Base-by-base conservation (phyloP, 2,113 vertebrate genomes). In the Prunella fulvescens region DNA sequence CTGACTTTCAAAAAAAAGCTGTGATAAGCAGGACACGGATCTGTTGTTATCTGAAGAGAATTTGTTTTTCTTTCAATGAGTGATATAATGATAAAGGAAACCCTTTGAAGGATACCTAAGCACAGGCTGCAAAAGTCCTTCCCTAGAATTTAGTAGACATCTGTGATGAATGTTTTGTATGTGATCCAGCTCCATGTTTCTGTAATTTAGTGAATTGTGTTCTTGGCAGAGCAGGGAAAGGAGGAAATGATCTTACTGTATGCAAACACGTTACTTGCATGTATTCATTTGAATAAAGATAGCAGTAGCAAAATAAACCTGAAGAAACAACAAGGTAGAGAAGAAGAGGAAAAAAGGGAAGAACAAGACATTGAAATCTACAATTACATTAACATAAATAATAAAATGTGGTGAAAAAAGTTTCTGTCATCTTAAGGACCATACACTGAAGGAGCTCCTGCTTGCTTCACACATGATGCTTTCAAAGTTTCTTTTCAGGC, bases 261-360 rank as follows among this genome's bases (percentile, higher is more conserved):
- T 94, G 76, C 88, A 95, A 92, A 86, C 60, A 44, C 58, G 44
- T 71, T 79, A 84, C 90, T 84, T 84, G 78, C 39, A 74, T 67
- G 35, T 65, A 29, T 76, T 85, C 23, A 15, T 92, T 92, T 67
- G 57, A 80, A 48, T 77, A 61, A 71, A 93, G 81, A 56, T 40
- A 87, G 45, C n/a, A 92, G 57, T 69, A 79, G 73, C 80, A 61
- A 81, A 92, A 88, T 81, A 78, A 90, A 84, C 20, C 37, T 64
- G 35, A 70, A 93, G 47, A 80, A 65, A 61, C 54, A 86, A 51
- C n/a, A 39, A 64, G 51, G 24, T 70, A 54, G 85, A 58, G 22
- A 22, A 67, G 40, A 69, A 86, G 23, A 24, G 16, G 9, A 6
- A 9, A 29, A 76, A 58, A 74, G 15, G 44, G 12, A 66, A 72